Base-by-base conservation (phyloP, 2,797 vertebrate genomes). In the Tokudaia muenninki region DNA sequence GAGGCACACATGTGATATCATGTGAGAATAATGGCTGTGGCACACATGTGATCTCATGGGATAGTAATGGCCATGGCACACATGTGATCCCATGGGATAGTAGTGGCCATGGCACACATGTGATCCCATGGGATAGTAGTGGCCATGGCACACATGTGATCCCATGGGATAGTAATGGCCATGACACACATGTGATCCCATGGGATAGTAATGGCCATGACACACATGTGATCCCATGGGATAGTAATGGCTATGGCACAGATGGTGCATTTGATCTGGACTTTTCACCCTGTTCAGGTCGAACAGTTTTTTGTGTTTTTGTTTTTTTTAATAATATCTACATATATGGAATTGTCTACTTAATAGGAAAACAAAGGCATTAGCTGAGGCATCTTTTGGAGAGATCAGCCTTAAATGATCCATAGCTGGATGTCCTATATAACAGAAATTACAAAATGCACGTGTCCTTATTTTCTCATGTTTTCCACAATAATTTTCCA, bases 381-480 rank as follows among this genome's bases (percentile, higher is more conserved):
- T 78, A 67, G n/a, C 61, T 78, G 22, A n/a, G n/a, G 1, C 79
- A 26, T 92, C 41, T 89, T 92, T 79, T 67, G 14, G n/a, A 52
- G 29, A 72, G 78, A 4, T 87, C 89, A 74, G 5, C 31, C 6
- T 4, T n/a, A 65, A 31, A 21, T 75, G 6, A 86, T 81, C 52
- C 44, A 10, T 87, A 14, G 16, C 24, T 87, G 55, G 26, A 50
- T 77, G 4, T 16, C n/a, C n/a, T 84, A n/a, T 80, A 70, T 34
- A 83, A 80, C 83, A 90, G 44, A 70, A 31, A 84, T 90, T 86
- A 44, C 12, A 90, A 90, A 65, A 80, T 78, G 34, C 10, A 87
- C 17, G 22, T 74, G 81, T 79, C 94, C 37, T 90, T 82, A 67
- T 93, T 93, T 96, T 78, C 74, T 94, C 31, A 29, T 75, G 29